Percentiles rank a stretch among this genome's conserved stretches.
Evolutionary conservation across 1,140 invertebrate genomes (phyloP).

Genomic region (Eupeodes corollae): DNA sequence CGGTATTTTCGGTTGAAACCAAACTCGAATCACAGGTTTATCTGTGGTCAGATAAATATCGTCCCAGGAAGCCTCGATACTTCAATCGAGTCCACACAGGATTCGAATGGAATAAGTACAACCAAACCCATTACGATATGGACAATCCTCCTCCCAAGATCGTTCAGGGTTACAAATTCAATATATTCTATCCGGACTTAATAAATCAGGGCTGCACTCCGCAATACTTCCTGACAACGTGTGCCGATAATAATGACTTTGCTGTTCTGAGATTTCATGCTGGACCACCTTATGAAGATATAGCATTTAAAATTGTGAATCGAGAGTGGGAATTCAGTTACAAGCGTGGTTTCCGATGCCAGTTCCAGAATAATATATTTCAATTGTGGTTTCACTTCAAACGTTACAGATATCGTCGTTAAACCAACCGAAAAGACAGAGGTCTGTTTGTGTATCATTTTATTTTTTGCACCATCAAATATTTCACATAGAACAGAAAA

Average conservation of each 20-base stretch:
- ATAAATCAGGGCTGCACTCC: slow-evolving; percentile 93
- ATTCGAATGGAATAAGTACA: slow-evolving; percentile 99
- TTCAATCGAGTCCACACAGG: slow-evolving; percentile 94
- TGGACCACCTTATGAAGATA: slow-evolving; percentile 98
- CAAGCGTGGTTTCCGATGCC: slow-evolving; percentile 93
- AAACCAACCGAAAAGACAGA: too few species aligned
- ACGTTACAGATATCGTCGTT: slow-evolving; percentile 76
- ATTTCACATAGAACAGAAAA: too few species aligned
- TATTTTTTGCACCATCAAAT: too few species aligned
- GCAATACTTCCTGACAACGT: slow-evolving; percentile 81
- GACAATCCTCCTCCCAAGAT: slow-evolving; percentile 99
- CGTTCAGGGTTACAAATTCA: slow-evolving; percentile 99
- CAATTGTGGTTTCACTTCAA: slow-evolving; percentile 99
- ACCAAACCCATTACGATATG: slow-evolving; percentile 99
- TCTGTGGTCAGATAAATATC: slow-evolving; percentile 96
- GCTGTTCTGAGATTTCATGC: slow-evolving; percentile 89
- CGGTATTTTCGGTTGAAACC: slow-evolving; percentile 85
- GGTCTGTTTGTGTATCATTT: too few species aligned
- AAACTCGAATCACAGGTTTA: slow-evolving; percentile 76
- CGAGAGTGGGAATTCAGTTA: slow-evolving; percentile 99
- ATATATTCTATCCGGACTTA: slow-evolving; percentile 99
- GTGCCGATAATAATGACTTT: slow-evolving; percentile 89
- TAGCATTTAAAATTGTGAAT: slow-evolving; percentile 98
- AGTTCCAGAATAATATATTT: slow-evolving; percentile 99
- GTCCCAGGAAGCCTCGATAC: slow-evolving; percentile 92